Percentiles rank a stretch among this genome's conserved stretches.
These are phyloP conservation scores for Belonocnema kinseyi DNA, from an alignment of 1,140 invertebrate species.

Conservation along the genomic window DNA sequence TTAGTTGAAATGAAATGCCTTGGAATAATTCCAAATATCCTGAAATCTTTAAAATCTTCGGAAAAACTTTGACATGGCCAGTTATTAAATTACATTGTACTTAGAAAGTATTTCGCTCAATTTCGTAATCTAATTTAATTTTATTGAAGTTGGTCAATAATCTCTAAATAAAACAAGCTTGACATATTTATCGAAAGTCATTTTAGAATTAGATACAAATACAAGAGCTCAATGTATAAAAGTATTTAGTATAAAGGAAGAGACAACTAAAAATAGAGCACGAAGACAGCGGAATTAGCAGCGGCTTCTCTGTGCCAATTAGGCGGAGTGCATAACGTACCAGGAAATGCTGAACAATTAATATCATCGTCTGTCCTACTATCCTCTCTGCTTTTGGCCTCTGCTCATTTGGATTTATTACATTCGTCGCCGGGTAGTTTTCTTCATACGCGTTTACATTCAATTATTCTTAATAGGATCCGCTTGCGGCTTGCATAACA, in stretches of 20 bases:
- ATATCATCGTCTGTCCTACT: slow-evolving; percentile 63
- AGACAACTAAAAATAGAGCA: neutral
- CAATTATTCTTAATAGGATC: slow-evolving; percentile 14
- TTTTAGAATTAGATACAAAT: no score
- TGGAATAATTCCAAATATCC: no score
- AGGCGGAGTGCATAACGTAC: slow-evolving; percentile 57
- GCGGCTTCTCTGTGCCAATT: slow-evolving; percentile 63
- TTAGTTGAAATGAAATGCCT: no score
- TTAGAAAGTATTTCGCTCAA: no score
- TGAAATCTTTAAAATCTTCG: no score
- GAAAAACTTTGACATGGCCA: no score
- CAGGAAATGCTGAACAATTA: slow-evolving; percentile 66
- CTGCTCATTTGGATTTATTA: slow-evolving; percentile 57
- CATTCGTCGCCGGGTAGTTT: slow-evolving; percentile 45
- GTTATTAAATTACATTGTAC: no score
- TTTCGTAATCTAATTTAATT: no score
- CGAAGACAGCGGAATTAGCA: slow-evolving; percentile 44
- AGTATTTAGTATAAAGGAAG: neutral
- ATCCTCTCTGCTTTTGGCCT: slow-evolving; percentile 28
- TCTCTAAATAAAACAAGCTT: no score
- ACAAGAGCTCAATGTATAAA: no score
- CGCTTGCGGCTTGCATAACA: slow-evolving; percentile 25
- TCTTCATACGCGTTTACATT: slow-evolving; percentile 27
- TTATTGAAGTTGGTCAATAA: no score
- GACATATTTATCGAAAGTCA: no score